Evolutionary conservation across 2,113 vertebrate species (phyloP).

Genomic region (Eleginops maclovinus): DNA sequence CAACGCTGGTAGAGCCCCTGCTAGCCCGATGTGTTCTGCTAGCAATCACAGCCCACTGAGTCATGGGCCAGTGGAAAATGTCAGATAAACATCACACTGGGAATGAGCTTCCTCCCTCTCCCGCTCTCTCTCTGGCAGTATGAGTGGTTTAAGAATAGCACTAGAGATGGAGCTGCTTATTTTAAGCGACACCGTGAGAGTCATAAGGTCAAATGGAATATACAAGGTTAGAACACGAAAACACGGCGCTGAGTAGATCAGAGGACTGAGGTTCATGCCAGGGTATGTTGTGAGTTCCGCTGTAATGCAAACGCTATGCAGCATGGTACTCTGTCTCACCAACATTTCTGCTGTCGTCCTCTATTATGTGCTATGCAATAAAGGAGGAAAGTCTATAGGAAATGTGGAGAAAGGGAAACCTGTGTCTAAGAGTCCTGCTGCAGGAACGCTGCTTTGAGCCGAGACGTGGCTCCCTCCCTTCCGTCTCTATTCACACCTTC

Average conservation of each 20-base stretch:
- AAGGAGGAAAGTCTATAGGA: conserved; percentile 27
- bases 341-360: conserved; percentile 53
- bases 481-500: conserved; percentile 60
- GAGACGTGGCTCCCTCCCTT: conserved; percentile 32
- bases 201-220: conserved; percentile 73
- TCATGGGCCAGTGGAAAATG: conserved; percentile 76
- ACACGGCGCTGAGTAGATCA: conserved; percentile 45
- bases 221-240: conserved; percentile 49
- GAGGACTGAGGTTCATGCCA: conserved; percentile 37
- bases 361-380: conserved; percentile 42
- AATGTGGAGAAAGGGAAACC: conserved; percentile 34
- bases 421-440: conserved; percentile 25
- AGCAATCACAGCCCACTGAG: conserved; percentile 72
- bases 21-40: conserved; percentile 61
- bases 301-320: conserved; percentile 54
- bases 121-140: conserved; percentile 41
- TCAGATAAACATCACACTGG: conserved; percentile 80
- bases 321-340: conserved; percentile 52
- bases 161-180: conserved; percentile 71
- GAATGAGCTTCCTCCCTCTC: conserved; percentile 64
- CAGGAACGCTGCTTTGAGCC: conserved; percentile 10
- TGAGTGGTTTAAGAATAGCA: conserved; percentile 78
- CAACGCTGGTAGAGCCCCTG: conserved; percentile 40
- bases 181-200: conserved; percentile 72
- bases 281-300: conserved; percentile 41